These are phyloP conservation scores for Cyprinodon diabolis DNA, from an alignment of 2,797 vertebrate genomes.

Conservation along the genomic window DNA sequence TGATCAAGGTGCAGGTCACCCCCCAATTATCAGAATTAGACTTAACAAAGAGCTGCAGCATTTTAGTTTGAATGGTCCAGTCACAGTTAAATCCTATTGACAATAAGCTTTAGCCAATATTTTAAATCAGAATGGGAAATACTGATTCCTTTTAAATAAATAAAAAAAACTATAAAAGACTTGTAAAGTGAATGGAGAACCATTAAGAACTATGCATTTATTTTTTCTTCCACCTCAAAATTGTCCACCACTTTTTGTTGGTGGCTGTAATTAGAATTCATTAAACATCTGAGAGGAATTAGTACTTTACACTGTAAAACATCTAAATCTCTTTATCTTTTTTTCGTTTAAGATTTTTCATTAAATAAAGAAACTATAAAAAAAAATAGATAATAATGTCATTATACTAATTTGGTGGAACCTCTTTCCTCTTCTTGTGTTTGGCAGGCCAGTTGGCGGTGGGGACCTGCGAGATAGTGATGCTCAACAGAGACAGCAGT, in stretches of 20 bases:
- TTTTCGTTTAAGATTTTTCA: constrained; percentile 10
- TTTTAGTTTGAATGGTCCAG: background rate
- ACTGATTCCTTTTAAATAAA: background rate
- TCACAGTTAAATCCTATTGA: background rate
- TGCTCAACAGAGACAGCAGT: constrained; percentile 88
- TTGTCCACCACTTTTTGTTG: too few relatives aligned
- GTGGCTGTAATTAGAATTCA: background rate
- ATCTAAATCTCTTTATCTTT: constrained; percentile 16
- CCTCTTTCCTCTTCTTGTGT: constrained; percentile 57
- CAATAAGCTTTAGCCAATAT: background rate
- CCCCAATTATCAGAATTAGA: background rate
- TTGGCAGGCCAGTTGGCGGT: constrained; percentile 85
- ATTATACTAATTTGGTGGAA: constrained; percentile 58
- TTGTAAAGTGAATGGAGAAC: background rate
- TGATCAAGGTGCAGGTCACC: background rate
- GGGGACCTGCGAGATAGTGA: constrained; percentile 88
- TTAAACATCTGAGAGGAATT: background rate
- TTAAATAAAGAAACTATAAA: constrained; percentile 27
- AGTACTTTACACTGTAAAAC: constrained; percentile 9
- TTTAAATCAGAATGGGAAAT: background rate
- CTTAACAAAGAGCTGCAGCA: background rate
- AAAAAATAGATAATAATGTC: constrained; percentile 28
- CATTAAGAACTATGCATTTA: background rate
- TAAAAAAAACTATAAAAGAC: background rate
- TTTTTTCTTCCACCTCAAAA: background rate